Conservation (phyloP, 2,797 vertebrate genomes). For the Zalophus californianus region DNA sequence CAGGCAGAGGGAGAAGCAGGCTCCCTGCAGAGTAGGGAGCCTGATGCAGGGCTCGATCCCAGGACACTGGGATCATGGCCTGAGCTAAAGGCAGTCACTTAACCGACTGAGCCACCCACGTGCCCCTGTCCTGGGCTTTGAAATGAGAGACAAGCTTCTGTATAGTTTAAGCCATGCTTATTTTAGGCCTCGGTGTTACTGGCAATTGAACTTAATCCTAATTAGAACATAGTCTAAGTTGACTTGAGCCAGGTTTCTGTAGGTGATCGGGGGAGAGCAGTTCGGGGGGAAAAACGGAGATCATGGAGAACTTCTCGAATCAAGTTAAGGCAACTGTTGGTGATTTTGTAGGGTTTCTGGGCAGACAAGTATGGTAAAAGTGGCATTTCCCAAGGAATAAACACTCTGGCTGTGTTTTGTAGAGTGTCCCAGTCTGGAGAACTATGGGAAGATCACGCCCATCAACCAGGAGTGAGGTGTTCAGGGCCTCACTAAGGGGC, state of each 20-base stretch:
- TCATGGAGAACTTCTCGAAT: conserved; percentile 9
- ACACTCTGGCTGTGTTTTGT: not conserved
- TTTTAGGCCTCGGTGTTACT: conserved; percentile 62
- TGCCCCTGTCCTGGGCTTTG: not conserved
- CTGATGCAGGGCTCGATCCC: no score
- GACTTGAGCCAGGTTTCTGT: conserved; percentile 60
- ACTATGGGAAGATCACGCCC: not conserved
- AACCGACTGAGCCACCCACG: no score
- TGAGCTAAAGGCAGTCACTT: no score
- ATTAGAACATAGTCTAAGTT: conserved; percentile 68
- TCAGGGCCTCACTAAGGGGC: not conserved
- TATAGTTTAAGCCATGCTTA: conserved; percentile 48
- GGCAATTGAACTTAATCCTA: conserved; percentile 69
- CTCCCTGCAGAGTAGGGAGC: no score
- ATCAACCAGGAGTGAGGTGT: not conserved
- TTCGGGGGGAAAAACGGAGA: conserved; percentile 11
- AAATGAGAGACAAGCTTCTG: conserved; percentile 52
- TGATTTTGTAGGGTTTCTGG: conserved; percentile 20
- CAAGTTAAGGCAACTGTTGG: conserved; percentile 66
- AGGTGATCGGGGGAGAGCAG: conserved; percentile 58
- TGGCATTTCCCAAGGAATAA: conserved; percentile 48
- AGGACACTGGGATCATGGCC: no score
- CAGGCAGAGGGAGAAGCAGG: no score
- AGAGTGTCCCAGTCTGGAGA: not conserved
- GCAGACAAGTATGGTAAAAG: conserved; percentile 41